Evolutionary conservation across 2,888 invertebrate species (phyloP), one percentile per base, ranked within the genome.

Genomic region (Meganola albula): DNA sequence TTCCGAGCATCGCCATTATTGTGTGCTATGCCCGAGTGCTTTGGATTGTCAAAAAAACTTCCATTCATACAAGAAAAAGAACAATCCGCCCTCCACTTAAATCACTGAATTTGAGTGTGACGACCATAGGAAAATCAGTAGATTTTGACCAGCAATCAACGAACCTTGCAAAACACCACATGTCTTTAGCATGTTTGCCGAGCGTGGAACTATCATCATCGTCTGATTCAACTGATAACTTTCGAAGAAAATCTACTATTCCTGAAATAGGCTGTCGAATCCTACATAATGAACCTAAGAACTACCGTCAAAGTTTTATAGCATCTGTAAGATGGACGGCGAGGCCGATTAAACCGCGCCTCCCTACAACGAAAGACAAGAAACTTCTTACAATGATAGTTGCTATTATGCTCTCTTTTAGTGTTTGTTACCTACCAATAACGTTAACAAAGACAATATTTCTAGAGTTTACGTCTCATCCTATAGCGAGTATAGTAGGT

Each of bases 341-440:
- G 24, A 62, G 67, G 1, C 60, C 73, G 2, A 50, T 45, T 10
- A 88, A 87, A 50, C 88, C 90, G 0, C 90, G 91, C 0, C 88
- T 91, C 32, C 92, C 93, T 78, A 91, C 92, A 1, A 84, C 89
- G 24, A 93, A 93, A 61, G 93, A 94, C 64, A 90, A 89, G 39
- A 91, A 92, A 36, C 75, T 94, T 4, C 74, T 93, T 12, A 92
- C 92, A 39, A 96, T 97, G 97, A 96, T 97, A 18, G 84, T 96
- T 31, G 95, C 94, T 9, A 97, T 97, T 51, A 96, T 97, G 74
- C 82, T 95, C 14, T 92, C 96, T 12, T 97, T 97, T 62, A 89
- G 95, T 21, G 86, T 93, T n/a, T 97, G 96, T 63, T 97, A 97
- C 68, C 83, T 97, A 33, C 97, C 97, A 0, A 94, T 97, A 36